Evolutionary conservation across 1,140 invertebrate genomes (phyloP).

Genomic region (Ooceraea biroi): DNA sequence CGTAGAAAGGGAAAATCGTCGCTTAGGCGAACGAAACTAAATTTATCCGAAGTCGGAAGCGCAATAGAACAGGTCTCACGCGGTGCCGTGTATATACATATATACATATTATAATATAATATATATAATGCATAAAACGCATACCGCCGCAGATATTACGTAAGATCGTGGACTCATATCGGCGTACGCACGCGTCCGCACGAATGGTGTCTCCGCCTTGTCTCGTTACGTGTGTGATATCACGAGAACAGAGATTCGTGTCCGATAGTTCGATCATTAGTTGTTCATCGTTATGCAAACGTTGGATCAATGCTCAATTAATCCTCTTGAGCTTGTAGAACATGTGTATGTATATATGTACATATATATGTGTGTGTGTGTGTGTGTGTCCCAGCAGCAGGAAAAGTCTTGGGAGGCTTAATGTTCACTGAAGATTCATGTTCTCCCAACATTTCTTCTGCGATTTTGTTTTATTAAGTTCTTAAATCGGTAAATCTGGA

Average conservation of each 20-base stretch:
- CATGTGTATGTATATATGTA: no score
- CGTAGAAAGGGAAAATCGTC: slow-evolving; percentile 55
- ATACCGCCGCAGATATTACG: neutral
- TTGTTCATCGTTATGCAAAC: neutral
- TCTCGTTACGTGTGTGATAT: neutral
- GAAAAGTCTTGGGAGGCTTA: no score
- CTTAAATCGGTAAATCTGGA: no score
- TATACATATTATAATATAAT: neutral
- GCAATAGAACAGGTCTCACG: neutral
- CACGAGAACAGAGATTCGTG: neutral
- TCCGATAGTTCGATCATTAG: slow-evolving; percentile 9
- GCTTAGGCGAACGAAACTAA: neutral
- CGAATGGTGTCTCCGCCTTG: neutral
- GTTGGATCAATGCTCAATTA: slow-evolving; percentile 6
- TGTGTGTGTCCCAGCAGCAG: no score
- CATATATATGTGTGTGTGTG: no score
- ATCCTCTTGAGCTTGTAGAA: neutral
- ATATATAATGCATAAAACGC: neutral
- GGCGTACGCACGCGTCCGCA: neutral
- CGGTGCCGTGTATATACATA: neutral
- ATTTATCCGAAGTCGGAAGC: slow-evolving; percentile 51
- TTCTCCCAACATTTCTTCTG: no score
- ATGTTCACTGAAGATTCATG: no score
- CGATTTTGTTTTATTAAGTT: no score
- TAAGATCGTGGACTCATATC: neutral